Conservation (phyloP, 2,888 invertebrate species). For the Pseudolycoriella hygida region DNA sequence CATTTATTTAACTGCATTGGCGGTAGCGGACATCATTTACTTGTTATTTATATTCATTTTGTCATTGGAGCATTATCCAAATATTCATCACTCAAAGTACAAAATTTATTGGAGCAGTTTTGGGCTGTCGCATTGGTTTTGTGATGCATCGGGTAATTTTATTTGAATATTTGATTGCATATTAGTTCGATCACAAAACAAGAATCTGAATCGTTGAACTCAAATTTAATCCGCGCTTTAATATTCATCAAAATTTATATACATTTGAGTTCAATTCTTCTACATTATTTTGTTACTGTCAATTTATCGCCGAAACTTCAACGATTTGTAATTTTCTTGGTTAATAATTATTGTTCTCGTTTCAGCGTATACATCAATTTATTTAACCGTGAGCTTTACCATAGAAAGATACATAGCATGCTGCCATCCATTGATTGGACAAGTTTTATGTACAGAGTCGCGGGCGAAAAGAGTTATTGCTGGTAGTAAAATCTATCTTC, state of each 20-base stretch:
- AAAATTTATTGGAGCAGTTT: constrained; percentile 40
- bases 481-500: constrained; percentile 16
- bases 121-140: constrained; percentile 41
- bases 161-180: background rate
- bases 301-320: no score
- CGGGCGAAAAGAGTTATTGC: constrained; percentile 47
- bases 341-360: constrained; percentile 5
- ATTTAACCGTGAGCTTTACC: constrained; percentile 59
- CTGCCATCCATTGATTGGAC: constrained; percentile 52
- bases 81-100: constrained; percentile 32
- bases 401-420: constrained; percentile 60
- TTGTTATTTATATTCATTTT: constrained; percentile 44
- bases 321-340: background rate
- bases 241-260: no score
- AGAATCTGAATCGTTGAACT: no score
- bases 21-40: constrained; percentile 51
- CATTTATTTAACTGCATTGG: constrained; percentile 52
- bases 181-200: no score
- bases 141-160: constrained; percentile 46
- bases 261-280: no score
- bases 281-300: no score
- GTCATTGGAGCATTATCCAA: constrained; percentile 40
- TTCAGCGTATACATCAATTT: constrained; percentile 47
- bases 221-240: no score
- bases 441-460: constrained; percentile 48